These are phyloP conservation scores for Mesitornis unicolor DNA, from an alignment of 2,113 vertebrate genomes.

Conservation along the genomic window DNA sequence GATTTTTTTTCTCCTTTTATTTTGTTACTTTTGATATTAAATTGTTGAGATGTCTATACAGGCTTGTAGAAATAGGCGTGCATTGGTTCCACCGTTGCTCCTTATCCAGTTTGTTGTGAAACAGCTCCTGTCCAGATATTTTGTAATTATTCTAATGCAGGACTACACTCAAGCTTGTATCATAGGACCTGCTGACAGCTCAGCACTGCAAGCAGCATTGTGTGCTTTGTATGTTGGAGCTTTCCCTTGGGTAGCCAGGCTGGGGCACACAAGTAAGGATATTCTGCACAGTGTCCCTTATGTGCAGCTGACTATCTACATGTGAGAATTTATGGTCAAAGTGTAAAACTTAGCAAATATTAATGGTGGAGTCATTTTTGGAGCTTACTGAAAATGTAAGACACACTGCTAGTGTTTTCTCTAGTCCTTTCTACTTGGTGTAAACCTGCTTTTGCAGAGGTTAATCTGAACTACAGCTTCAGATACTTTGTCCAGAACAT, in stretches of 20 bases:
- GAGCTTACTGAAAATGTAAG: too few species aligned
- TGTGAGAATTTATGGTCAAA: neutral
- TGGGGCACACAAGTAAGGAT: neutral
- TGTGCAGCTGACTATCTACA: fast-evolving
- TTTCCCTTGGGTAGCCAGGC: neutral
- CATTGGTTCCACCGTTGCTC: neutral
- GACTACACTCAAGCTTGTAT: neutral
- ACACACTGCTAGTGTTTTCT: neutral
- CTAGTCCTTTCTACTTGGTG: neutral
- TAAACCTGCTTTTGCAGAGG: neutral
- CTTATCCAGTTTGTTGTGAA: neutral
- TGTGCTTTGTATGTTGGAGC: neutral
- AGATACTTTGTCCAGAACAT: neutral
- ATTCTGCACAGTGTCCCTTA: neutral
- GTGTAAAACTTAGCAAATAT: neutral
- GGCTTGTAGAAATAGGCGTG: neutral
- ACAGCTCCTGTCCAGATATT: neutral
- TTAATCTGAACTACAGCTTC: neutral
- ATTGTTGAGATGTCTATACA: neutral
- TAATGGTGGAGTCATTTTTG: too few species aligned
- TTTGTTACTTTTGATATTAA: neutral
- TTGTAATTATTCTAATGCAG: neutral
- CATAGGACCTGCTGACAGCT: neutral
- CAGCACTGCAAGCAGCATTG: neutral
- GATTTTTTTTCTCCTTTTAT: neutral